Evolutionary conservation across 2,797 vertebrate species (phyloP).

Genomic region (Catharus ustulatus): DNA sequence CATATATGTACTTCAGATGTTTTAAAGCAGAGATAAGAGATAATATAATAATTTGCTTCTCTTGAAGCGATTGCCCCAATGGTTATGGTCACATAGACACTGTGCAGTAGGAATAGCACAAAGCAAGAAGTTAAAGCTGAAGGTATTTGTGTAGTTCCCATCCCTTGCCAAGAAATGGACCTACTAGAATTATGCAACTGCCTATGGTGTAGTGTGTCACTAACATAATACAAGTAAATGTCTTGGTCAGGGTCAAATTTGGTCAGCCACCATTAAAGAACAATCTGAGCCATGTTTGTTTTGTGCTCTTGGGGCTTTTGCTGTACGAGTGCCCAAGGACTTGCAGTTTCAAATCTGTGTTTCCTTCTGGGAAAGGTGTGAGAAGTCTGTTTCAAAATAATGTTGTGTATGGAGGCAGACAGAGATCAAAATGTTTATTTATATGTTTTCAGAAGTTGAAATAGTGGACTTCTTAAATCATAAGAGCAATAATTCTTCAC

Average conservation of each 20-base stretch:
- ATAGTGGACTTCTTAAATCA: background rate
- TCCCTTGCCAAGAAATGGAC: background rate
- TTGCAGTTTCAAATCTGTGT: background rate
- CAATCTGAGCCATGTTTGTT: fast-evolving
- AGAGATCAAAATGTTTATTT: background rate
- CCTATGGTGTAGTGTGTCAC: background rate
- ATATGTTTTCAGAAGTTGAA: background rate
- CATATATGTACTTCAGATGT: background rate
- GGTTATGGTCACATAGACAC: background rate
- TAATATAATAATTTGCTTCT: background rate
- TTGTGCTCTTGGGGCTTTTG: background rate
- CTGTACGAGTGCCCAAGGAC: background rate
- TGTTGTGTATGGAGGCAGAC: background rate
- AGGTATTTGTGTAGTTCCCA: background rate
- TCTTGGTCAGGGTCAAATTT: background rate
- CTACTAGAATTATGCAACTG: background rate
- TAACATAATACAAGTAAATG: background rate
- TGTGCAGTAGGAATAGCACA: background rate
- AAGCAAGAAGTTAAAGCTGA: background rate
- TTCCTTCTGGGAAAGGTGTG: background rate
- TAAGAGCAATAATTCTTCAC: background rate
- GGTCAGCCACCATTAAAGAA: background rate
- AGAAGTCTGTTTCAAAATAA: background rate
- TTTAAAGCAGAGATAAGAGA: background rate
- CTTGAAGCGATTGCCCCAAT: background rate